Conservation (phyloP, 2,113 vertebrate genomes). For the Dasyurus viverrinus region DNA sequence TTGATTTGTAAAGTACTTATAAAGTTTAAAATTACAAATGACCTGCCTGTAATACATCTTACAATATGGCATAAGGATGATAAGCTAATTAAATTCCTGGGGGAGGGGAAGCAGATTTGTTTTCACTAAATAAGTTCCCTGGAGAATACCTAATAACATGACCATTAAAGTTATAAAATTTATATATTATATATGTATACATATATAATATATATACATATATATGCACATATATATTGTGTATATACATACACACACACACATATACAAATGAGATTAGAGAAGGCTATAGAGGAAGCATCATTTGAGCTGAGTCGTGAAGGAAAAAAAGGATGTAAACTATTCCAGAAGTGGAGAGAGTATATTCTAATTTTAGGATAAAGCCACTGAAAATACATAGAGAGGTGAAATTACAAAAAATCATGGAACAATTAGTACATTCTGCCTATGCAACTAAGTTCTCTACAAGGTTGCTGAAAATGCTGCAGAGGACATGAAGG, state of each 20-base stretch:
- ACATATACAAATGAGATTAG: background rate
- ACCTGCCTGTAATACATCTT: background rate
- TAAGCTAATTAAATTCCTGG: constrained; percentile 9
- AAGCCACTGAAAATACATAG: too few species aligned
- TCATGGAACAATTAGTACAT: background rate
- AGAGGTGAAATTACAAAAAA: too few species aligned
- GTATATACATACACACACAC: too few species aligned
- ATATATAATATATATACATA: too few species aligned
- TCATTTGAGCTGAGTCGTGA: too few species aligned
- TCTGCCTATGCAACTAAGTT: background rate
- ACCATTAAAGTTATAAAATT: background rate
- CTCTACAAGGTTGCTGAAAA: background rate
- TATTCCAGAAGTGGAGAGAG: too few species aligned
- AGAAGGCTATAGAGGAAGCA: too few species aligned
- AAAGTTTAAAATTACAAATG: constrained; percentile 14
- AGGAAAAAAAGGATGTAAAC: too few species aligned
- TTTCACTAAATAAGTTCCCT: background rate
- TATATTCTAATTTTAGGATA: too few species aligned
- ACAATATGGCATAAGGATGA: background rate
- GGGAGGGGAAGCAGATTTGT: constrained; percentile 30
- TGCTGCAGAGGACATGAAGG: background rate
- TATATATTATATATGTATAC: rapidly evolving
- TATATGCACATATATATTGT: too few species aligned
- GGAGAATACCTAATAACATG: background rate
- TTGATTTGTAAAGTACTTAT: background rate